Conservation (phyloP, 1,140 invertebrate species). For the Oedothorax gibbosus region DNA sequence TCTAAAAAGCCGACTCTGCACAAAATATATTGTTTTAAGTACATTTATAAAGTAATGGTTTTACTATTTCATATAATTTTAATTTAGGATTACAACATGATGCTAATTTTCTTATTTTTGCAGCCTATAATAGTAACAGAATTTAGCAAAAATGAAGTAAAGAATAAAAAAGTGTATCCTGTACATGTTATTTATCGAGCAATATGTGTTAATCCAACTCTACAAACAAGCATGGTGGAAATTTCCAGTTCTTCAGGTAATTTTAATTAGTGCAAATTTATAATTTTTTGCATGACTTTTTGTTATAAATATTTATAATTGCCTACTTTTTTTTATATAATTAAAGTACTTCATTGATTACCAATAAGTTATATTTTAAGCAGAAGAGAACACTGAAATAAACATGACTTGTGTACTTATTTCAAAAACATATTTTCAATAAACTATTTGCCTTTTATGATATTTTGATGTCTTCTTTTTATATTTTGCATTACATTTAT, state of each 20-base stretch:
- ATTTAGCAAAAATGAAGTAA: background rate
- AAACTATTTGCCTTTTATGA: no score
- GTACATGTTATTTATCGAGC: constrained; percentile 26
- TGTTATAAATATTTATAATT: background rate
- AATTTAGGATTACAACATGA: no score
- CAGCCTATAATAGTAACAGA: constrained; percentile 19
- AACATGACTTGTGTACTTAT: no score
- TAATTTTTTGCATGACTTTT: background rate
- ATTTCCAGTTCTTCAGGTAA: constrained; percentile 40
- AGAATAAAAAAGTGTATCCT: background rate
- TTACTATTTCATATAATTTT: background rate
- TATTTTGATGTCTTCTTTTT: no score
- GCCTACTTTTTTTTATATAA: no score
- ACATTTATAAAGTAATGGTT: background rate
- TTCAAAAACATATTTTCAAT: no score
- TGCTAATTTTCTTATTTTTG: no score
- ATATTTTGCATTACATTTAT: no score
- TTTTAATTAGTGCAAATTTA: background rate
- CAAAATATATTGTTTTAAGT: background rate
- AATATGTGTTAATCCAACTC: constrained; percentile 13
- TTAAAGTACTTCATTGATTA: no score
- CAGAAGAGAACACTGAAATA: no score
- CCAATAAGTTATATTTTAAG: no score
- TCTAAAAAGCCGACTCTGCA: background rate
- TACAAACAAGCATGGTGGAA: constrained; percentile 40